phyloP scores from a whole-genome alignment of 2,888 invertebrate genomes.

The Caenorhabditis plicata region DNA sequence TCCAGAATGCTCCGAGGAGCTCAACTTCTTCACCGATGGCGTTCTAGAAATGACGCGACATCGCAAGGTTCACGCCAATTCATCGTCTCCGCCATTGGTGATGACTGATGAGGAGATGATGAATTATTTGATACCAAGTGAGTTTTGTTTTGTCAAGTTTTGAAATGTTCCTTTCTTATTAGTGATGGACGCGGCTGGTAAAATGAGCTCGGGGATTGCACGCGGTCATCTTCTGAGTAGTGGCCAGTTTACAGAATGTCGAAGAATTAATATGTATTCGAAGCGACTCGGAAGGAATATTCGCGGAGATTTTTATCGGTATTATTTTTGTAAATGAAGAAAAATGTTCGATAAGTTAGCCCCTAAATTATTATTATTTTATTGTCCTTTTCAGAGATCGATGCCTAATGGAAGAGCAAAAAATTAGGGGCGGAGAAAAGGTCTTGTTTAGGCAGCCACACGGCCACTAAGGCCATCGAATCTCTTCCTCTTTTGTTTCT shows the following conservation, averaged over 20 bases:
- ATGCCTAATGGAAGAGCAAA: no score
- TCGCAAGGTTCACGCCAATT: background rate
- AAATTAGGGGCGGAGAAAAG: no score
- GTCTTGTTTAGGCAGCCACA: no score
- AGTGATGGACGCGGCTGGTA: conserved; percentile 45
- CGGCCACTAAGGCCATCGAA: no score
- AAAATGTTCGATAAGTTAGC: no score
- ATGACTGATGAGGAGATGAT: conserved; percentile 21
- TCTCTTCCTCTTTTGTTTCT: no score
- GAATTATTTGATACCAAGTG: conserved; percentile 25
- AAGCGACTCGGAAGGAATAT: conserved; percentile 15
- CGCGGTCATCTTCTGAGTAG: conserved; percentile 20
- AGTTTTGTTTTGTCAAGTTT: background rate
- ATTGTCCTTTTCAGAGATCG: no score
- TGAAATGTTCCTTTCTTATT: no score
- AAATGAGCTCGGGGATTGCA: conserved; percentile 33
- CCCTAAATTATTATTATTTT: no score
- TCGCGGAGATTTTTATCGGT: conserved; percentile 20
- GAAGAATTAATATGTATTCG: conserved; percentile 18
- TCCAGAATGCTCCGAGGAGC: conserved; percentile 16
- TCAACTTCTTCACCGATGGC: conserved; percentile 25
- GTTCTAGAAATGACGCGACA: conserved; percentile 18
- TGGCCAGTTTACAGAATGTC: conserved; percentile 25
- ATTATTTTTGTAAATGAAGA: no score
- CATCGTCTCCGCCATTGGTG: background rate